Evolutionary conservation across 2,113 vertebrate genomes (phyloP).

Genomic region (Pelusios castaneus): DNA sequence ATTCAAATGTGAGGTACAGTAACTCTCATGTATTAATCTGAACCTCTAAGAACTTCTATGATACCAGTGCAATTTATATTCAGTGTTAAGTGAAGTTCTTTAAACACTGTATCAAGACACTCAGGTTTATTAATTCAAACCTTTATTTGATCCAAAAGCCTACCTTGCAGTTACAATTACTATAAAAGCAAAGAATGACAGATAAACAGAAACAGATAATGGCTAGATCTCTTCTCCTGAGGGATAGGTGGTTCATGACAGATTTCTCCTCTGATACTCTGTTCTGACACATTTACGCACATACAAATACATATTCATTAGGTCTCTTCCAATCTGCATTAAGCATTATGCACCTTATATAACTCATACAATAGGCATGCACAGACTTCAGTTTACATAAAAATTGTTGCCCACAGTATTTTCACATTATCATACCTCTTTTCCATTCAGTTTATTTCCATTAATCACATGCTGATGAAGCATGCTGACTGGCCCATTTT

Average conservation of each 20-base stretch:
- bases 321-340: neutral
- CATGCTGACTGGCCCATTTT: neutral
- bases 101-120: neutral
- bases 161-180: neutral
- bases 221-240: neutral
- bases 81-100: neutral
- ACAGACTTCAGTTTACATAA: neutral
- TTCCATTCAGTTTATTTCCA: neutral
- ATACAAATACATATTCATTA: neutral
- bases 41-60: neutral
- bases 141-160: neutral
- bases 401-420: neutral
- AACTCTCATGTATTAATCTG: neutral
- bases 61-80: neutral
- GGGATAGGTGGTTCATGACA: neutral
- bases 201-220: neutral
- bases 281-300: neutral
- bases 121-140: neutral
- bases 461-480: neutral
- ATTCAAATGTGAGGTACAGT: neutral
- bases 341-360: neutral
- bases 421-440: neutral
- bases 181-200: neutral
- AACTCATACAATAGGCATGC: neutral
- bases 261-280: neutral